Percentiles rank a stretch among this genome's conserved stretches.
Evolutionary conservation across 2,888 invertebrate species (phyloP).

Genomic region (Pyrocoelia pectoralis): DNA sequence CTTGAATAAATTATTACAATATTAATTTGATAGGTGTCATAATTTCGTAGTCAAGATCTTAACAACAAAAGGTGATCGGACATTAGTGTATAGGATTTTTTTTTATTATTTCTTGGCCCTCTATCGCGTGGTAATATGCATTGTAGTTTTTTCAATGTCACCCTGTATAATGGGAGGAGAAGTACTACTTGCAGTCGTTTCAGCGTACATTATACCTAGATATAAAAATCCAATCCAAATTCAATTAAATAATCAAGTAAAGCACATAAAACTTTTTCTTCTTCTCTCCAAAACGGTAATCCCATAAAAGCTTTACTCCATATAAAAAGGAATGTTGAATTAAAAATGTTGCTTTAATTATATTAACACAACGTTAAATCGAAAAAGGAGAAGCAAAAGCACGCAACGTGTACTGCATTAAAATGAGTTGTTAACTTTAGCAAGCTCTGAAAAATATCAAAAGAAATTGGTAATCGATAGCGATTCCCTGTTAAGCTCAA

Average conservation of each 20-base stretch:
- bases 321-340: background rate
- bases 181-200: too few relatives aligned
- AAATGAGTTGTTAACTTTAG: slow-evolving; percentile 34
- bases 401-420: slow-evolving; percentile 19
- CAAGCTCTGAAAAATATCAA: slow-evolving; percentile 43
- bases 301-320: background rate
- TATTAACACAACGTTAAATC: slow-evolving; percentile 9
- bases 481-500: slow-evolving; percentile 39
- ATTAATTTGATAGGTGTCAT: too few relatives aligned
- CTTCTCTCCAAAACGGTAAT: background rate
- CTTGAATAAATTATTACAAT: too few relatives aligned
- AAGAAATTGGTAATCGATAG: slow-evolving; percentile 48
- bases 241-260: background rate
- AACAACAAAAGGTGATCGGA: too few relatives aligned
- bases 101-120: too few relatives aligned
- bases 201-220: too few relatives aligned
- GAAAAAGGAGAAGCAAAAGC: slow-evolving; percentile 5
- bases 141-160: too few relatives aligned
- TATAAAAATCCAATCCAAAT: too few relatives aligned
- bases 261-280: background rate
- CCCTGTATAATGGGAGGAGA: too few relatives aligned
- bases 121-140: too few relatives aligned
- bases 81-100: too few relatives aligned
- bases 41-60: too few relatives aligned
- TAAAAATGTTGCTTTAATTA: background rate